Base-by-base conservation (phyloP, 2,888 invertebrate genomes). In the Dendrolimus houi region DNA sequence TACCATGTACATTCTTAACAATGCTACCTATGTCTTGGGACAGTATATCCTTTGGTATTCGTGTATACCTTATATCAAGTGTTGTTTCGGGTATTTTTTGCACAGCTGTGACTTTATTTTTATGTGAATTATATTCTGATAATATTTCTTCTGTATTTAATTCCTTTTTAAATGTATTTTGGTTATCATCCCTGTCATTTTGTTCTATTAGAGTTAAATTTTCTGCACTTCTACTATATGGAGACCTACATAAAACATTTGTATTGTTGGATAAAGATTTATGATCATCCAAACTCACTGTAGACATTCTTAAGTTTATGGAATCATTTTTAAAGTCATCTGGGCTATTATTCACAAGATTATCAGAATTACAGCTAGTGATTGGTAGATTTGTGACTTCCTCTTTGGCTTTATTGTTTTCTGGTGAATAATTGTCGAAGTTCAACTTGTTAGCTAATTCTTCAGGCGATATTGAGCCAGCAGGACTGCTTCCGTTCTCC, bases 1-100 rank as follows among this genome's bases (percentile, higher is more conserved):
- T 86, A 0, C 91, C 91, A 6, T 91, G 91, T 0, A 91, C 90
- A 70, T 91, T 91, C 66, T 90, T 90, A 1, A 90, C 89, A 1
- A 91, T 84, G 60, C 78, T 86, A 0, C 89, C 88, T 0, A 90
- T 66, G 53, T 90, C 90, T 75, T 86, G 89, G 0, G 85, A 76
- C 1, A 89, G 58, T 0, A 88, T 65, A 61, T 90, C 90, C 69
- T 88, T 89, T 0, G 85, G 85, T 68, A 87, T 66, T 52, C 82
- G 70, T 1, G 79, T 59, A 41, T 85, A 85, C 60, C 73, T 71
- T 0, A 60, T 62, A 55, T 87, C 85, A 0, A 56, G 41, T 52
- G 65, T 41, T 2, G 60, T 69, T n/a, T 88, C 85, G 1, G 82
- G 75, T 53, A 87, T 79, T 61, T 79, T 84, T 52, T 85, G 86